Conservation (phyloP, 2,888 invertebrate species). For the Mimumesa dahlbomi region DNA sequence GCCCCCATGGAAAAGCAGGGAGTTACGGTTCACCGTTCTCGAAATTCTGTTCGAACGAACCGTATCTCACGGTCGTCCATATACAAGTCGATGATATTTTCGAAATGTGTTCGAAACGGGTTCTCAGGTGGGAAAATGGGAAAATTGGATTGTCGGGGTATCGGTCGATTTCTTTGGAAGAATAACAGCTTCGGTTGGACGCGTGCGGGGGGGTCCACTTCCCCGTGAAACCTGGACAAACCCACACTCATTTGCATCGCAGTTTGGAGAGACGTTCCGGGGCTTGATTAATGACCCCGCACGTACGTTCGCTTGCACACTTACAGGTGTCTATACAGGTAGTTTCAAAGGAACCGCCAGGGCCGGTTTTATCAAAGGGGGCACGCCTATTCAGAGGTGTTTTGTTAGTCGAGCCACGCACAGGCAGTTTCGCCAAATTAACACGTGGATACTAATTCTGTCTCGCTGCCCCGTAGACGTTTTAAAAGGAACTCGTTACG, state of each 20-base stretch:
- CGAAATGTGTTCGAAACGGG: too few relatives aligned
- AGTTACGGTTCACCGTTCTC: too few relatives aligned
- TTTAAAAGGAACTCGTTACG: neutral
- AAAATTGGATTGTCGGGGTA: too few relatives aligned
- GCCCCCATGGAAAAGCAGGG: too few relatives aligned
- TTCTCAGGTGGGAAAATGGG: too few relatives aligned
- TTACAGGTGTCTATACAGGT: constrained; percentile 34
- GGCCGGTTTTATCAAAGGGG: neutral
- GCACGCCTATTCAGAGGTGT: constrained; percentile 5
- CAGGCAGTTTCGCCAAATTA: constrained; percentile 37
- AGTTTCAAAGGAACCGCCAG: constrained; percentile 19
- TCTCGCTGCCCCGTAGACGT: constrained; percentile 1
- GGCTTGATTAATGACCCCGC: constrained; percentile 48
- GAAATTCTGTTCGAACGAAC: too few relatives aligned
- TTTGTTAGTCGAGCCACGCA: constrained; percentile 14
- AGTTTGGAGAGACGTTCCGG: constrained; percentile 30
- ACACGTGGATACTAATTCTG: constrained; percentile 25
- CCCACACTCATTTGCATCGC: constrained; percentile 47
- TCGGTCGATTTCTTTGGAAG: neutral
- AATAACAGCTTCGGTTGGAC: neutral
- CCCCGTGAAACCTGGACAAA: constrained; percentile 8
- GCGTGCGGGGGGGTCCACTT: neutral
- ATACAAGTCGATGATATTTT: too few relatives aligned
- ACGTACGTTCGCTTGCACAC: constrained; percentile 23
- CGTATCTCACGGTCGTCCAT: too few relatives aligned